Percentiles rank a stretch among this genome's conserved stretches.
phyloP scores from a whole-genome alignment of 1,140 invertebrate species.

The Hylaeus anthracinus region DNA sequence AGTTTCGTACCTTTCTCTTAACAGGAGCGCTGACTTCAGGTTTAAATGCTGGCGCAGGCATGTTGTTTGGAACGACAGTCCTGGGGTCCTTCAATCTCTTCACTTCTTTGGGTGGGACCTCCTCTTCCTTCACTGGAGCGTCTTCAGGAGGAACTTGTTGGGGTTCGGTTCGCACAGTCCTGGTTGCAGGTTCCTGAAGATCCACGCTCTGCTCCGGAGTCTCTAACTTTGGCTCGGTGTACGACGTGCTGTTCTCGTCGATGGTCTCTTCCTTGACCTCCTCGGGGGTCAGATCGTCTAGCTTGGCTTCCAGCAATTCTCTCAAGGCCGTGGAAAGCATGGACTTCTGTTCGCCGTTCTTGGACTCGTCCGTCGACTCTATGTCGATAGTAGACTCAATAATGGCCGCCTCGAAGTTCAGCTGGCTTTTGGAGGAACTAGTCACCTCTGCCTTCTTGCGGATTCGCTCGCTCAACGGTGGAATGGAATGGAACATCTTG shows the following conservation, averaged over 20 bases:
- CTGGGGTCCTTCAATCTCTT: conserved; percentile 77
- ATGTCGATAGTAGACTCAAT: conserved; percentile 76
- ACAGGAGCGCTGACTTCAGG: conserved; percentile 69
- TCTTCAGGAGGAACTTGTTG: conserved; percentile 36
- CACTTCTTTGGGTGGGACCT: conserved; percentile 60
- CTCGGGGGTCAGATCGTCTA: conserved; percentile 63
- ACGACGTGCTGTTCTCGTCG: conserved; percentile 32
- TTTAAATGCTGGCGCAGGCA: conserved; percentile 67
- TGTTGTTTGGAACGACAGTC: conserved; percentile 75
- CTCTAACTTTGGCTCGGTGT: conserved; percentile 34
- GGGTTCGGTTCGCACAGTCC: neutral
- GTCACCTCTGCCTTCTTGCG: conserved; percentile 72
- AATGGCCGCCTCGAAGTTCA: conserved; percentile 77
- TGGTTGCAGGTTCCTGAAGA: conserved; percentile 1
- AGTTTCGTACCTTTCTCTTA: conserved; percentile 79
- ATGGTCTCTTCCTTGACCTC: conserved; percentile 46
- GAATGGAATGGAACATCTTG: conserved; percentile 74
- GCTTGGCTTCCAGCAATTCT: conserved; percentile 72
- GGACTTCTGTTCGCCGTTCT: conserved; percentile 69
- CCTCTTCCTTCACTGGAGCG: conserved; percentile 43
- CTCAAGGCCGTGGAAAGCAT: conserved; percentile 72
- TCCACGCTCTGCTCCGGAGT: conserved; percentile 42
- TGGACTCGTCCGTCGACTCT: conserved; percentile 53
- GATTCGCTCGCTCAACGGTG: conserved; percentile 78
- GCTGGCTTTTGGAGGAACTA: conserved; percentile 57